These are phyloP conservation scores for Nephrocerus scutellatus DNA, from an alignment of 2,888 invertebrate genomes.

Conservation along the genomic window DNA sequence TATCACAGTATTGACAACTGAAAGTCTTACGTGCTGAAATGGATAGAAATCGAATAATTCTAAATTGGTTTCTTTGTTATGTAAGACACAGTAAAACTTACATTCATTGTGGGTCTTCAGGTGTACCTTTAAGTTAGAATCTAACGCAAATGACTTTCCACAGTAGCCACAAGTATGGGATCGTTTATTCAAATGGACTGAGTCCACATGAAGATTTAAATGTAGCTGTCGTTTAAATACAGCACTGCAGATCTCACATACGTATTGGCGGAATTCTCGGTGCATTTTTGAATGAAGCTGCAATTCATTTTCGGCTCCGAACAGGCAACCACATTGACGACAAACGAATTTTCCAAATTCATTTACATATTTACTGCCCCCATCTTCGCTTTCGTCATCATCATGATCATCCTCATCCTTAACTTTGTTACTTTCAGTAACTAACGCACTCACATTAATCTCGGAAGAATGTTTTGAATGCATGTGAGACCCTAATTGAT, in stretches of 20 bases:
- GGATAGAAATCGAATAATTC: background rate
- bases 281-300: too few species aligned
- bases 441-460: too few species aligned
- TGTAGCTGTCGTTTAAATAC: constrained; percentile 12
- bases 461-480: constrained; percentile 16
- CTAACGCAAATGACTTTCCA: constrained; percentile 16
- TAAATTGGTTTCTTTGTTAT: background rate
- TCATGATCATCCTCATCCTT: background rate
- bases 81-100: constrained; percentile 1
- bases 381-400: background rate
- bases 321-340: too few species aligned
- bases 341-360: too few species aligned
- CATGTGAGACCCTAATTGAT: constrained; percentile 20
- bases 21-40: constrained; percentile 9
- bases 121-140: constrained; percentile 19
- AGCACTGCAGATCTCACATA: constrained; percentile 17
- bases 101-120: constrained; percentile 16
- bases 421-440: too few species aligned
- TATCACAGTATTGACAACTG: constrained; percentile 22
- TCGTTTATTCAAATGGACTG: constrained; percentile 15
- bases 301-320: too few species aligned
- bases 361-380: too few species aligned
- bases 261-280: constrained; percentile 14
- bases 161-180: constrained; percentile 19
- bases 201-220: constrained; percentile 17